These are phyloP conservation scores for Cataglyphis livida DNA, from an alignment of 2,888 invertebrate species.

Conservation along the genomic window DNA sequence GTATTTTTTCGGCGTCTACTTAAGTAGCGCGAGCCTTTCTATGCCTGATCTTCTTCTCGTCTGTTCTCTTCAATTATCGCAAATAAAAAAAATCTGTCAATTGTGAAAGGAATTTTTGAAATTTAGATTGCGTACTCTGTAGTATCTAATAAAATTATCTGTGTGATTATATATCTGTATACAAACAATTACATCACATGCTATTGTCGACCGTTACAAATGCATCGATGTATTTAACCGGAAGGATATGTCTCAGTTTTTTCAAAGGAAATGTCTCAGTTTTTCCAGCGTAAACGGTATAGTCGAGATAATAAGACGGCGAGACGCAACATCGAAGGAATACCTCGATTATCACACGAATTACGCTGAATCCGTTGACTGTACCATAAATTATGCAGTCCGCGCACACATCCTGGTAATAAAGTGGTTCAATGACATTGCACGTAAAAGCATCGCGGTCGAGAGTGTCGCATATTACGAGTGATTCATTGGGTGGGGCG, in stretches of 20 bases:
- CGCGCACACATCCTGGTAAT: conserved; percentile 67
- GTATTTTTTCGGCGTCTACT: background rate
- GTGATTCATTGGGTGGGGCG: conserved; percentile 67
- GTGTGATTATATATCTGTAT: background rate
- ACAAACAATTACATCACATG: background rate
- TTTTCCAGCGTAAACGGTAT: conserved; percentile 19
- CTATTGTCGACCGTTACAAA: background rate
- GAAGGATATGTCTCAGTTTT: conserved; percentile 1
- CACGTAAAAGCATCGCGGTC: conserved; percentile 20
- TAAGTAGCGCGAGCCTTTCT: background rate
- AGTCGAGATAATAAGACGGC: conserved; percentile 11
- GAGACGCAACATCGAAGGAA: background rate
- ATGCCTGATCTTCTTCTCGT: background rate
- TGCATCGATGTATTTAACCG: background rate
- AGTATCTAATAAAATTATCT: conserved; percentile 6
- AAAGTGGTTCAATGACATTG: conserved; percentile 74
- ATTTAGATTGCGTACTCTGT: background rate
- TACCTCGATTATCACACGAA: conserved; percentile 41
- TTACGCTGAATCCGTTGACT: conserved; percentile 70
- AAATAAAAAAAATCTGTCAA: background rate
- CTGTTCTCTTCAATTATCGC: background rate
- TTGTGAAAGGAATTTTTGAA: background rate
- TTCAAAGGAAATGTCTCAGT: background rate
- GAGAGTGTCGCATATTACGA: conserved; percentile 48
- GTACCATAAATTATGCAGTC: conserved; percentile 71